Evolutionary conservation across 2,113 vertebrate genomes (phyloP), one percentile per base, ranked within the genome.

Genomic region (Phaetusa simplex): DNA sequence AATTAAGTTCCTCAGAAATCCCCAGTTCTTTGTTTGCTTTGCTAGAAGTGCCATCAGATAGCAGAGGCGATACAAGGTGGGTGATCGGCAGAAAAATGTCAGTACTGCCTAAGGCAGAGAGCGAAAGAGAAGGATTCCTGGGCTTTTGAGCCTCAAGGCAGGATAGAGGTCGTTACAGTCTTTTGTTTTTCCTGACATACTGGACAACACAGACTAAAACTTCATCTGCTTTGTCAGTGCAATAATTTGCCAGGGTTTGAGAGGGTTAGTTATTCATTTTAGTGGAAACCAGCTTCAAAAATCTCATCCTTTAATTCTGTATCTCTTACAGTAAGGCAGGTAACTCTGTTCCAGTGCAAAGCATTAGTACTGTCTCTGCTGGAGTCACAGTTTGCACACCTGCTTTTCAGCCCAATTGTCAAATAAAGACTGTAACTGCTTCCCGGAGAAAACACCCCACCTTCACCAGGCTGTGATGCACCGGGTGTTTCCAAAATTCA

Each of bases 401-500:
- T 78, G 32, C 22, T 70, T 93, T 86, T 81, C 86, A 77, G 53
- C 36, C 72, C 29, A 10, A 3, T 45, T 84, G 47, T 18, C 30
- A 78, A 11, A 62, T 56, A 21, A 74, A 62, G 53, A 22, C 43
- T 58, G 43, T 34, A 80, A 17, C 55, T 0, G 2, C 66, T 86
- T 79, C 36, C 40, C 42, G 36, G 56, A 50, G 36, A 72, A 86
- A 74, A 30, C 38, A 24, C 21, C 22, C 2, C 38, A 42, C 12
- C 19, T 47, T 59, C 56, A 40, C 12, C 52, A 11, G 34, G 6
- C 56, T 72, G 23, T 52, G 78, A 49, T 0, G 0, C 34, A 43
- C 16, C 7, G 11, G 24, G 22, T 0, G 0, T 61, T 53, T 94
- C 65, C 66, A 79, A 19, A 90, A 42, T 30, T 49, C 86, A 52